Base-by-base conservation (phyloP, 2,888 invertebrate species). In the Odontomyia ornata region DNA sequence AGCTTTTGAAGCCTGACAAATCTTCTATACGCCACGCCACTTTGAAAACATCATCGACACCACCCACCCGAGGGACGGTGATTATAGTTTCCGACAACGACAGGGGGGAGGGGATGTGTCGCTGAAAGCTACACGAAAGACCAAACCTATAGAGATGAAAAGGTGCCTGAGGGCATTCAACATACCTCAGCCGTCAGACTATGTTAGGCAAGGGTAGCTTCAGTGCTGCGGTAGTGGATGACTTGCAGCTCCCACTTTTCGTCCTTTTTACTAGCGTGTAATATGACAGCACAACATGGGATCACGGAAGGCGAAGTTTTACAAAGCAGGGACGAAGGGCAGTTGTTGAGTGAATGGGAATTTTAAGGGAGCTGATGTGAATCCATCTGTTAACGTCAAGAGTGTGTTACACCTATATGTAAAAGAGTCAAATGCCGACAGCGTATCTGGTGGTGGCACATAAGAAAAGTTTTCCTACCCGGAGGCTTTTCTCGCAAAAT, bases 1-100 rank as follows among this genome's bases (percentile, higher is more conserved):
- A 73, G 72, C 73, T 76, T 78, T 73, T 78, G 78, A 78, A 78
- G 72, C 76, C 67, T 78, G 78, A 78, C 72, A 78, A 78, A 75
- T 75, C 62, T 75, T 43, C 75, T 64, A 25, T 46, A 75, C 75
- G 75, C 75, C 75, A 62, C 25, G 46, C 21, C 75, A 75, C 75
- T 75, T 64, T 75, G 43, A 64, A 75, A 75, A 73, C 21, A 73
- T 73, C 73, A 73, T 73, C 73, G 73, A 73, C 73, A 73, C 73
- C 73, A 72, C 72, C 57, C 56, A n/a, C 3, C 43, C 65, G 65
- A 30, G 27, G 21, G 30, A 65, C 30, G 21, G n/a, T 69, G n/a
- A 9, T 3, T 18, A 69, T 69, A 69, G 69, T 69, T 69, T 69
- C 30, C 18, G 13, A 69, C 46, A 69, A 69, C 46, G 46, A 23